A percentile compares a stretch with the other conserved stretches of the same genome.
phyloP scores from a whole-genome alignment of 92 coral and sea anemone genomes.

The Epizoanthus scotinus region DNA sequence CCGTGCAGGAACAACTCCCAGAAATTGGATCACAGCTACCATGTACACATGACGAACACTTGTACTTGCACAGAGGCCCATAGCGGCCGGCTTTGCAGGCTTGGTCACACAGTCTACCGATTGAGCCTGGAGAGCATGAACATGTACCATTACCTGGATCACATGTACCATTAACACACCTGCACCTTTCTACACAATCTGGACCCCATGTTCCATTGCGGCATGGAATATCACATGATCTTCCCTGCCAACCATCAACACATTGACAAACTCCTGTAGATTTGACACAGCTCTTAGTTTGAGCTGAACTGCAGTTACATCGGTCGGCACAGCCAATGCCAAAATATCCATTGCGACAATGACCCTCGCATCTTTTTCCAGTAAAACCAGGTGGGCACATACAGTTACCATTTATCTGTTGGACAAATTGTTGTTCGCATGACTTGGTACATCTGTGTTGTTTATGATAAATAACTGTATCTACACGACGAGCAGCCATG shows the following conservation, averaged over 20 bases:
- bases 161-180: conserved; percentile 75
- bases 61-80: conserved; percentile 45
- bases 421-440: background rate
- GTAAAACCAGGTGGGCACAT: conserved; percentile 73
- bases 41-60: conserved; percentile 17
- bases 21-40: conserved; percentile 19
- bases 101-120: conserved; percentile 69
- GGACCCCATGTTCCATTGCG: conserved; percentile 80
- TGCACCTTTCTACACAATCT: conserved; percentile 64
- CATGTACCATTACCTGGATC: conserved; percentile 75
- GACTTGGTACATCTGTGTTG: too few species aligned
- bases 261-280: conserved; percentile 72
- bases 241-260: conserved; percentile 74
- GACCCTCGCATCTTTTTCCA: conserved; percentile 55
- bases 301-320: conserved; percentile 54
- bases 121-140: conserved; percentile 70
- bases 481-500: too few species aligned
- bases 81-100: conserved; percentile 57
- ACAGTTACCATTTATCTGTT: conserved; percentile 81
- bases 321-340: conserved; percentile 58
- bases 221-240: conserved; percentile 67
- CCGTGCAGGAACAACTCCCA: background rate
- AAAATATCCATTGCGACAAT: conserved; percentile 53
- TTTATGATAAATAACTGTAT: too few species aligned
- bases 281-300: conserved; percentile 57